These are phyloP conservation scores for Neomorphus geoffroyi DNA, from an alignment of 2,797 vertebrate species.

Conservation along the genomic window DNA sequence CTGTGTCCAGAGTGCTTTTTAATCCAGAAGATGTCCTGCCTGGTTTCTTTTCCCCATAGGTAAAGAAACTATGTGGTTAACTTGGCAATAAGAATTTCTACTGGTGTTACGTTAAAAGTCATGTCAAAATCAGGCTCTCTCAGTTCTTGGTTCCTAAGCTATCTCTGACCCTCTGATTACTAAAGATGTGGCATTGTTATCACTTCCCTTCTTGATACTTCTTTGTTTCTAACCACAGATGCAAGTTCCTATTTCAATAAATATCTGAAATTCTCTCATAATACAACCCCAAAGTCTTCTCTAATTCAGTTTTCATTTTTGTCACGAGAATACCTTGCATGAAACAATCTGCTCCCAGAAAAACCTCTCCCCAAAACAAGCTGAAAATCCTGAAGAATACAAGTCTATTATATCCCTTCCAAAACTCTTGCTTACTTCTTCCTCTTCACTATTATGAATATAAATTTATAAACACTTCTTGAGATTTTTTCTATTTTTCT, in stretches of 20 bases:
- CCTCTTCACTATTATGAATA: background rate
- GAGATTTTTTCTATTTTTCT: too few species aligned
- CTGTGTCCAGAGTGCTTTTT: background rate
- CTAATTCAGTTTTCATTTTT: background rate
- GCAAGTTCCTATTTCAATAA: background rate
- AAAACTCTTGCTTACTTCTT: background rate
- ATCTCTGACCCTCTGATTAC: background rate
- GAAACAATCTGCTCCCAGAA: background rate
- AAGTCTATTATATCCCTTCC: background rate
- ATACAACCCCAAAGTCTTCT: background rate
- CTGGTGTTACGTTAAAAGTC: background rate
- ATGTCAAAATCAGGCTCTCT: background rate
- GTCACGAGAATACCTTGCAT: background rate
- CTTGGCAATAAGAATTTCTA: background rate
- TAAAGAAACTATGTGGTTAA: background rate
- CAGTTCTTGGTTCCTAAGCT: background rate
- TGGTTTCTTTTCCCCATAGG: background rate
- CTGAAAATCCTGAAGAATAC: background rate
- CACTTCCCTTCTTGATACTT: background rate
- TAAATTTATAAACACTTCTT: background rate
- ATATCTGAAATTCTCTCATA: background rate
- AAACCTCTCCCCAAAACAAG: background rate
- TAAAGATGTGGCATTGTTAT: background rate
- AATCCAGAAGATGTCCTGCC: background rate
- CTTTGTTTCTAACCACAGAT: background rate